Base-by-base conservation (phyloP, 1,140 invertebrate species). In the Varroa destructor region DNA sequence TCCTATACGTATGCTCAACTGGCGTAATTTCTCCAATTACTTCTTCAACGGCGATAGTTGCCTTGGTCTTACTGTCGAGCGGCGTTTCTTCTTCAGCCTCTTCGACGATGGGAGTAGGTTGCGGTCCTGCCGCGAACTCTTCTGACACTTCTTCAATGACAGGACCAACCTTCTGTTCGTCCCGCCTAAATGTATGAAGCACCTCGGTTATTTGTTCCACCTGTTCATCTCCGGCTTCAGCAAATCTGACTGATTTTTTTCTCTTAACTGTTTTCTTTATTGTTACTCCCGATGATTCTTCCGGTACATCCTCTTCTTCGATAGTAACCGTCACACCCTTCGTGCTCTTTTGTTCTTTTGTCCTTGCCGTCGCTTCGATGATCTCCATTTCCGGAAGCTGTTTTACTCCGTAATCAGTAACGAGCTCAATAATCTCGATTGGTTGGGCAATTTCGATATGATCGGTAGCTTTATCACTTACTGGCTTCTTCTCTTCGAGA, bases 381-480 rank as follows among this genome's bases (percentile, higher is more conserved):
- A 67, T 46, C 61, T 67, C 61, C 37, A 67, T 40, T n/a, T 67
- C 61, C 40, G 61, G 61, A 67, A 67, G 61, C 2, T 67, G 14
- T 40, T 67, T 37, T 1, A 67, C 61, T 67, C 40, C 61, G 1
- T 25, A 67, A 40, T 67, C 61, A 1, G 61, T 67, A 1, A 67
- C 61, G 10, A 67, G 37, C 36, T 67, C 61, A 1, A 67, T 37
- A 46, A 67, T 67, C 46, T 67, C 61, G 3, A 67, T 67, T 37
- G 61, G 61, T 37, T 67, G 61, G 46, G 61, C 61, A 46, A 67
- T 67, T 40, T 67, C 61, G 61, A 67, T 40, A 12, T 40, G 61
- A 67, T 67, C 61, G 70, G 42, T 71, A 37, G 71, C 71, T 67
- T 72, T 72, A 56, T 3, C 42, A n/a, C 42, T 57, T 1, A 12